These are phyloP conservation scores for Phalacrocorax brasilianus DNA, from an alignment of 2,113 vertebrate species.

Conservation along the genomic window DNA sequence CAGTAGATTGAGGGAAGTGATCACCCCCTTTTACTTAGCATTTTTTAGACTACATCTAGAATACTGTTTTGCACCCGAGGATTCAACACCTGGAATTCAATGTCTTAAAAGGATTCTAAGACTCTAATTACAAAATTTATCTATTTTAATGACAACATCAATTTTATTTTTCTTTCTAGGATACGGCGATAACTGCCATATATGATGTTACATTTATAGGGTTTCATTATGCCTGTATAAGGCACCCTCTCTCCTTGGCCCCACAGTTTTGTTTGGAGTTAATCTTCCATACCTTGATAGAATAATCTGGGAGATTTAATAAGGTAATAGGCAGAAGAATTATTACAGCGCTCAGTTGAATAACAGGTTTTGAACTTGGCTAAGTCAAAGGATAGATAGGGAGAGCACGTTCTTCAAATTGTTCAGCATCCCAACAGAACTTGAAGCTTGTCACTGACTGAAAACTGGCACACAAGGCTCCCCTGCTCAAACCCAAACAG, in stretches of 20 bases:
- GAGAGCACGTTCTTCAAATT: background rate
- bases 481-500: background rate
- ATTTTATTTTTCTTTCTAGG: conserved; percentile 18
- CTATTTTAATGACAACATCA: background rate
- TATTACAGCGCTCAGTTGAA: background rate
- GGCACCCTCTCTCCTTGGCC: background rate
- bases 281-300: conserved; percentile 42
- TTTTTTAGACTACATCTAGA: background rate
- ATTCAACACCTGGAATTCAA: background rate
- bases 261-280: conserved; percentile 34
- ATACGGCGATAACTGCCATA: background rate
- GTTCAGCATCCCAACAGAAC: background rate
- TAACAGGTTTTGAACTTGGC: conserved; percentile 29
- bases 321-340: conserved; percentile 48
- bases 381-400: background rate
- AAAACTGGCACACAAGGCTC: background rate
- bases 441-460: background rate
- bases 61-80: background rate
- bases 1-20: background rate
- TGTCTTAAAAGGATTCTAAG: background rate
- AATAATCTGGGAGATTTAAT: conserved; percentile 37
- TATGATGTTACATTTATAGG: background rate
- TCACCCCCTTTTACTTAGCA: background rate
- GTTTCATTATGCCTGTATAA: background rate
- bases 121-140: background rate